A percentile compares a stretch with the other conserved stretches of the same genome.
Evolutionary conservation across 2,113 vertebrate species (phyloP).

Genomic region (Haemorhous mexicanus): DNA sequence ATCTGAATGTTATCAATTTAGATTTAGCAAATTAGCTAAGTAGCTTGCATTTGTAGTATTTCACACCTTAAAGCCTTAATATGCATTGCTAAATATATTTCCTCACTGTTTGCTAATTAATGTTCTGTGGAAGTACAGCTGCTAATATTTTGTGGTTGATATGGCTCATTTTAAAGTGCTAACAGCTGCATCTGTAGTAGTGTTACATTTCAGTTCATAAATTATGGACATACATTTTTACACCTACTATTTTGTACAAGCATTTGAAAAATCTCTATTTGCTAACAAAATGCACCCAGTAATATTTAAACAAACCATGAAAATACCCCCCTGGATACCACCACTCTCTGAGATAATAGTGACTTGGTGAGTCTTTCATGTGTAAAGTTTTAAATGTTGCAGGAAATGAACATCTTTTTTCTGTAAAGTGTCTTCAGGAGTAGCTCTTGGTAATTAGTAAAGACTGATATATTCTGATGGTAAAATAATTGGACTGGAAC

Average conservation of each 20-base stretch:
- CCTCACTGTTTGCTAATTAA: conserved; percentile 69
- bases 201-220: conserved; percentile 42
- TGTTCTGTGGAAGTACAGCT: conserved; percentile 57
- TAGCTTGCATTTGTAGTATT: conserved; percentile 65
- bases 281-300: neutral
- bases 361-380: neutral
- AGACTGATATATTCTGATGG: neutral
- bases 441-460: neutral
- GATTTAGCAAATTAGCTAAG: conserved; percentile 60
- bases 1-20: conserved; percentile 58
- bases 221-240: conserved; percentile 32
- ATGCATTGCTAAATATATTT: conserved; percentile 69
- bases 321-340: neutral
- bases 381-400: neutral
- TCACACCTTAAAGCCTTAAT: conserved; percentile 65
- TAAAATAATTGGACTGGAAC: neutral
- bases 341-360: neutral
- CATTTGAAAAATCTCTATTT: conserved; percentile 7
- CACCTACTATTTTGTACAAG: neutral
- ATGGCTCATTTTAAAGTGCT: conserved; percentile 64
- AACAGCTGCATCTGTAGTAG: conserved; percentile 54
- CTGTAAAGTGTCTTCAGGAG: neutral
- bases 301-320: neutral
- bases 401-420: neutral
- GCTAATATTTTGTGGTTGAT: conserved; percentile 59